Base-by-base conservation (phyloP, 2,888 invertebrate genomes). In the Prosopocoilus inquinatus region DNA sequence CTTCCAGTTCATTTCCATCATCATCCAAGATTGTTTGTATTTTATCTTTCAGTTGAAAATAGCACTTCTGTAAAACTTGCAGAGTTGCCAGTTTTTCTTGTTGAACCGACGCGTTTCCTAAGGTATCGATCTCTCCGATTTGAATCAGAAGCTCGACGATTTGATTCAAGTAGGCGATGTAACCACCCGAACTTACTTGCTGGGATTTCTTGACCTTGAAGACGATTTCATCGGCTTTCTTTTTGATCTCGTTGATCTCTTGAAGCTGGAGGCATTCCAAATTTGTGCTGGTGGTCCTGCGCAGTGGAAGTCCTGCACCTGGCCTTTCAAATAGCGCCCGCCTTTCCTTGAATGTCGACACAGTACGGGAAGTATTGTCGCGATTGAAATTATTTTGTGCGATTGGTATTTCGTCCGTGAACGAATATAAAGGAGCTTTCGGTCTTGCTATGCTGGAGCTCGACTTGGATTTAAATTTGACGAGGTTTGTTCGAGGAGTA, bases 401-500 rank as follows among this genome's bases (percentile, higher is more conserved):
- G 28, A 32, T 33, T 33, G 36, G 2, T 13, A 16, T 35, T n/a
- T 52, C 45, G 1, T 34, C 35, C 13, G 39, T 11, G n/a, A 16
- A 36, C 47, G 50, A 28, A 5, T 46, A 47, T 32, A 50, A 46
- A 2, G 50, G 44, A 9, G 15, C 44, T 34, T 36, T 53, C 15
- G 48, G 16, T 3, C 16, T 44, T 3, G 34, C 15, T 13, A 57
- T 12, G 16, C 50, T 54, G 8, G 45, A 41, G 7, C 48, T 11
- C 4, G 58, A 58, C 49, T 55, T 58, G 20, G 58, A 58, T 52
- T 55, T 58, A 9, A 33, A 43, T 28, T 52, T 48, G 2, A 33
- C 35, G 34, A 51, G 35, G 11, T 28, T 47, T 9, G n/a, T 35
- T 11, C 11, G 13, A 1, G 47, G 16, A n/a, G 38, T 4, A 28